Base-by-base conservation (phyloP, 2,797 vertebrate genomes). In the Morelia viridis region DNA sequence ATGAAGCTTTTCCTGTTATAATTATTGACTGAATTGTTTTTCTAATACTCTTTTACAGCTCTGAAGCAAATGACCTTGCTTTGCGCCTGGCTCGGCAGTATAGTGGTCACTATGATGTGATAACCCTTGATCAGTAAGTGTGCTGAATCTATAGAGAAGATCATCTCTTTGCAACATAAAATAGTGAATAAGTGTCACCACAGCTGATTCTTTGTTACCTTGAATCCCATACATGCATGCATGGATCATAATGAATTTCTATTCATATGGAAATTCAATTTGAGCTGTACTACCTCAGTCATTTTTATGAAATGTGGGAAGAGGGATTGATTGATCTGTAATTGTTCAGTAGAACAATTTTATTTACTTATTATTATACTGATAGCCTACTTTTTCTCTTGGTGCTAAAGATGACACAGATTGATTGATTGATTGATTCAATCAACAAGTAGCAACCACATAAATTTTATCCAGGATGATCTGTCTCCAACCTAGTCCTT, bases 41-140 rank as follows among this genome's bases (percentile, higher is more conserved):
- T 3, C 24, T 0, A 93, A 56, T 95, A 8, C 91, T 93, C 0
- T 22, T 93, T 87, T 95, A 92, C 95, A 99, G 99, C 94, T 99
- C 99, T 0, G 99, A 99, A 97, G 99, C 99, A 96, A 99, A 99
- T 22, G 99, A 99, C 96, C 98, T 99, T 94, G 99, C 99, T 62
- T 97, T 99, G 35, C 98, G 99, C 2, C 96, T 99, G 88, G 99
- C 99, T 84, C 95, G 98, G 95, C 98, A 99, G 95, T 98, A 98
- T 97, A 98, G 93, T 0, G 99, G 98, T 92, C 98, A 99, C 97
- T 97, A 97, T 95, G 99, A 99, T 89, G 97, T 99, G 97, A 98
- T 99, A 96, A 99, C 99, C 12, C 97, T 99, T 94, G 98, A 99
- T 71, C 98, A 99, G 99, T 99, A 98, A 98, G 99, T 97, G 17